phyloP scores from a whole-genome alignment of 2,797 vertebrate species.

The Coreius guichenoti region DNA sequence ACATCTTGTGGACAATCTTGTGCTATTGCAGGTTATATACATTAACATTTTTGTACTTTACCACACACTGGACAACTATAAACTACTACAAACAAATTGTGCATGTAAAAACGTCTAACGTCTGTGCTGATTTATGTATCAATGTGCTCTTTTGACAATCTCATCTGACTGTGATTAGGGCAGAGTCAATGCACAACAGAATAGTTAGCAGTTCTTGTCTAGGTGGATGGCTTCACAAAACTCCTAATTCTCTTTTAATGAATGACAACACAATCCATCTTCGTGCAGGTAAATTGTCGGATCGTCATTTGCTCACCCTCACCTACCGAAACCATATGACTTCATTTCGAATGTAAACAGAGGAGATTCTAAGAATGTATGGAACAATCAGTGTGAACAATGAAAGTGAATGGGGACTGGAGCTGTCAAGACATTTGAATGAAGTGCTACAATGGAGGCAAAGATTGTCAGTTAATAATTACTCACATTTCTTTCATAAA shows the following conservation, averaged over 20 bases:
- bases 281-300: neutral
- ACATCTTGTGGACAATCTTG: slow-evolving; percentile 68
- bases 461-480: neutral
- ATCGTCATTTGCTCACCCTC: neutral
- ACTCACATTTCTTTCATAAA: neutral
- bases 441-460: neutral
- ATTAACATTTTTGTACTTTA: slow-evolving; percentile 42
- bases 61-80: slow-evolving; percentile 55
- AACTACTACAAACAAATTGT: slow-evolving; percentile 52
- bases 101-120: neutral
- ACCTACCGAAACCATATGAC: neutral
- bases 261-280: neutral
- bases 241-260: neutral
- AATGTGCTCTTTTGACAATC: slow-evolving; percentile 29
- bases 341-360: neutral
- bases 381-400: neutral
- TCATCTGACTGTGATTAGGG: neutral
- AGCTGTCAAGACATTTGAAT: neutral
- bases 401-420: neutral
- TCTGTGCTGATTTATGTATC: neutral
- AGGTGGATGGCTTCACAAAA: neutral
- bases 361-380: neutral
- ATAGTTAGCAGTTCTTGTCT: neutral
- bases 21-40: slow-evolving; percentile 66
- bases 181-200: neutral